Conservation (phyloP, 2,888 invertebrate species). For the Coecobrya sp. region DNA sequence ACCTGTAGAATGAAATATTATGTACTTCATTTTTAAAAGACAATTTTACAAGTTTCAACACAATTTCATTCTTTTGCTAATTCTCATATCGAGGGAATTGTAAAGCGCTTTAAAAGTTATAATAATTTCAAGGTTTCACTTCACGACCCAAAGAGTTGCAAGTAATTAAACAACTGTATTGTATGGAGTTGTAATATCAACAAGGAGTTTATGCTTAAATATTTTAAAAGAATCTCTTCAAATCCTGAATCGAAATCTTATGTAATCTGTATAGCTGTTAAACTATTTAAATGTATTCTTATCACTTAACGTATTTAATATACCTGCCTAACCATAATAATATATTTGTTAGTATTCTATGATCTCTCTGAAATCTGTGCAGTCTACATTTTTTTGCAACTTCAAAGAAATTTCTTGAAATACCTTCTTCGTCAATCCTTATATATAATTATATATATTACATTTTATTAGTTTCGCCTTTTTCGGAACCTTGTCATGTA, state of each 20-base stretch:
- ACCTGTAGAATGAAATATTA: no score
- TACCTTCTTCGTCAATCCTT: no score
- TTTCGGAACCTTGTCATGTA: background rate
- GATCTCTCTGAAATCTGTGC: background rate
- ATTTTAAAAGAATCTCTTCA: background rate
- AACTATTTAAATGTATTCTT: no score
- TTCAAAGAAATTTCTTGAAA: no score
- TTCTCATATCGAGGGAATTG: background rate
- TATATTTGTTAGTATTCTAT: no score
- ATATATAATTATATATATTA: no score
- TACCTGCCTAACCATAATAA: no score
- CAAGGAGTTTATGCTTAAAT: background rate
- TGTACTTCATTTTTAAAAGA: no score
- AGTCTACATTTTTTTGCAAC: background rate
- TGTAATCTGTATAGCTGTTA: no score
- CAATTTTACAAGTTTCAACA: background rate
- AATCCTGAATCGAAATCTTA: background rate
- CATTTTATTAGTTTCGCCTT: background rate
- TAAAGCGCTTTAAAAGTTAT: background rate
- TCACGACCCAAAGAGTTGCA: background rate
- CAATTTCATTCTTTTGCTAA: background rate
- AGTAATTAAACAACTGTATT: no score
- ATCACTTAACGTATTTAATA: no score
- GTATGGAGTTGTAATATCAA: background rate
- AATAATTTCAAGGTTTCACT: constrained; percentile 9